These are phyloP conservation scores for Montipora efflorescens DNA, from an alignment of 64 coral and sea anemone genomes.

Conservation along the genomic window DNA sequence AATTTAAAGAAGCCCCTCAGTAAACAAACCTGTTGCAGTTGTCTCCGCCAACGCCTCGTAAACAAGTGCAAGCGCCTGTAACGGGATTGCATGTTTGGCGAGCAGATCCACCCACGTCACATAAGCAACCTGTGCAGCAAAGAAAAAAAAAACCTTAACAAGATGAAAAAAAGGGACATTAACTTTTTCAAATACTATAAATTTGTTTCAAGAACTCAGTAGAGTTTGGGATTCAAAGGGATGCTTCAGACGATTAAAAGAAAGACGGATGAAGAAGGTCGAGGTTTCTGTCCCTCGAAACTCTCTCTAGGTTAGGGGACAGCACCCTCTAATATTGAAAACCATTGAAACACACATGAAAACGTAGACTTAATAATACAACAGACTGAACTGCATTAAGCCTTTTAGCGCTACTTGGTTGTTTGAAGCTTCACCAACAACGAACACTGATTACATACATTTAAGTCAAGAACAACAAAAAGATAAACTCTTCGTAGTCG, in stretches of 20 bases:
- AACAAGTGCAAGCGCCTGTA: constrained; percentile 81
- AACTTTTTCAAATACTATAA: not conserved
- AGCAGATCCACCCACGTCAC: constrained; percentile 80
- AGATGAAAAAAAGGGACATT: too few species aligned
- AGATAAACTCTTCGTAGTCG: not conserved
- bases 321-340: too few species aligned
- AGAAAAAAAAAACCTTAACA: not conserved
- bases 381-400: too few species aligned
- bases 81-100: constrained; percentile 61
- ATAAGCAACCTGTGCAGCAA: constrained; percentile 70
- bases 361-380: too few species aligned
- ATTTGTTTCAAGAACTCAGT: not conserved
- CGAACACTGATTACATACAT: not conserved
- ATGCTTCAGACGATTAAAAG: not conserved
- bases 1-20: not conserved
- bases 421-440: not conserved
- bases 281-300: not conserved
- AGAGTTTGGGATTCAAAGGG: not conserved
- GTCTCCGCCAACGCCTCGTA: constrained; percentile 66
- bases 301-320: not conserved
- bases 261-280: not conserved
- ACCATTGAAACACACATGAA: too few species aligned
- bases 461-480: not conserved
- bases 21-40: constrained; percentile 81
- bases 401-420: too few species aligned